Evolutionary conservation across 2,113 vertebrate species (phyloP), one percentile per base, ranked within the genome.

Genomic region (Megatriorchis doriae): DNA sequence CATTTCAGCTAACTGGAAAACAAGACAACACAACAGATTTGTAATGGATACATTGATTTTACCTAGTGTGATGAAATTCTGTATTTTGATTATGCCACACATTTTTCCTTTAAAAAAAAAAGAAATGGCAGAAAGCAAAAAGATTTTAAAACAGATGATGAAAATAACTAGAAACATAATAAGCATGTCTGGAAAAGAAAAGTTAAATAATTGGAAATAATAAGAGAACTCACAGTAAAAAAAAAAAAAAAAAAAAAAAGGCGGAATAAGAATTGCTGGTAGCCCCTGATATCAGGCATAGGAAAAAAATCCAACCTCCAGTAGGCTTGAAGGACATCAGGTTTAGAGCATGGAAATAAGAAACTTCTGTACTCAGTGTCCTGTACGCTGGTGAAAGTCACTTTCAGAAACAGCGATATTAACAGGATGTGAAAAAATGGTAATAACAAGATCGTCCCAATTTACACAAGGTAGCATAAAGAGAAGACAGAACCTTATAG

Each of bases 81-180:
- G 3, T 36, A 16, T 66, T 81, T 81, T 78, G 10, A 19, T 67
- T 58, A 38, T 9, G 34, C 3, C 25, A 26, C 6, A 20, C 2
- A 5, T 22, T 43, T 63, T 78, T 87, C 31, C 53, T 16, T 5
- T 29, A 12, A 48, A 59, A 62, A 42, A n/a, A 50, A 48, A 52
- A 29, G 1, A 58, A 34, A 52, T 16, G 0, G 0, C 5, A 81
- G 20, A 81, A 71, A 38, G 3, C 0, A 67, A 86, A 59, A n/a
- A 23, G 2, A 36, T 18, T 62, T 55, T 7, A 79, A 82, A 53
- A n/a, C 3, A 45, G 19, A 7, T 42, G 1, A 29, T 31, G 11
- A 58, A 86, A 83, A 56, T 15, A 45, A 8, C 25, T 50, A 52
- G 8, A 67, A 4, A 47, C 4, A 16, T 2, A 45, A 8, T 19